Percentiles rank a stretch among this genome's conserved stretches.
Evolutionary conservation across 1,140 invertebrate genomes (phyloP).

Genomic region (Megalonaias nervosa): DNA sequence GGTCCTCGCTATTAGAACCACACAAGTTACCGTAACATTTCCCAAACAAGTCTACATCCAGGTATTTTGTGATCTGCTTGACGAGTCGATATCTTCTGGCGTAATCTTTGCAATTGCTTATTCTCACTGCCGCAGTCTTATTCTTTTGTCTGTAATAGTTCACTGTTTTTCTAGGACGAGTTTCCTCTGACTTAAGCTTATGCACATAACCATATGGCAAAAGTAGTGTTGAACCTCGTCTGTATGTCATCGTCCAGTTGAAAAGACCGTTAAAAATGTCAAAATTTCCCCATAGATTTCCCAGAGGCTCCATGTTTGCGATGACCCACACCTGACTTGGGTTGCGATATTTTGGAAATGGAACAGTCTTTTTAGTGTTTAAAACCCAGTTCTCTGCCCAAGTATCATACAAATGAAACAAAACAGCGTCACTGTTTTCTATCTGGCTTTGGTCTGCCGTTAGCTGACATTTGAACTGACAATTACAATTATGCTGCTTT

Average conservation of each 20-base stretch:
- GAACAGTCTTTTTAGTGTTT: slow-evolving; percentile 10
- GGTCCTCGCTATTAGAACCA: slow-evolving; percentile 37
- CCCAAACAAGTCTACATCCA: slow-evolving; percentile 79
- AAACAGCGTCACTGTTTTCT: slow-evolving; percentile 51
- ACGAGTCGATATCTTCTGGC: slow-evolving; percentile 75
- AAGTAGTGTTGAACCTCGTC: slow-evolving; percentile 50
- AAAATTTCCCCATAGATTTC: slow-evolving; percentile 40
- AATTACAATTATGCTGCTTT: slow-evolving; percentile 5
- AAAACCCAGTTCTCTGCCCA: slow-evolving; percentile 26
- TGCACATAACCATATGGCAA: slow-evolving; percentile 41
- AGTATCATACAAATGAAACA: slow-evolving; percentile 55
- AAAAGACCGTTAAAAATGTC: slow-evolving; percentile 37
- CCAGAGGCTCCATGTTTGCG: slow-evolving; percentile 52
- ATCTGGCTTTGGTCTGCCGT: slow-evolving; percentile 51
- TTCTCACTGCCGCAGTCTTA: slow-evolving; percentile 75
- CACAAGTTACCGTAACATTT: slow-evolving; percentile 63
- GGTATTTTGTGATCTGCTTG: slow-evolving; percentile 72
- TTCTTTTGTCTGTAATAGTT: slow-evolving; percentile 29
- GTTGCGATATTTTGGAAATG: slow-evolving; percentile 39
- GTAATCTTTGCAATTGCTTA: slow-evolving; percentile 77
- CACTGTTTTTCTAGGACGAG: slow-evolving; percentile 6
- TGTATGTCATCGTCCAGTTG: slow-evolving; percentile 61
- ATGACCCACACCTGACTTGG: slow-evolving; percentile 54
- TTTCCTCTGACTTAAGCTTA: slow-evolving; percentile 6
- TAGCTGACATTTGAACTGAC: slow-evolving; percentile 32